Percentiles rank a stretch among this genome's conserved stretches.
Evolutionary conservation across 64 coral and sea anemone species (phyloP).

Genomic region (Montipora sp.): DNA sequence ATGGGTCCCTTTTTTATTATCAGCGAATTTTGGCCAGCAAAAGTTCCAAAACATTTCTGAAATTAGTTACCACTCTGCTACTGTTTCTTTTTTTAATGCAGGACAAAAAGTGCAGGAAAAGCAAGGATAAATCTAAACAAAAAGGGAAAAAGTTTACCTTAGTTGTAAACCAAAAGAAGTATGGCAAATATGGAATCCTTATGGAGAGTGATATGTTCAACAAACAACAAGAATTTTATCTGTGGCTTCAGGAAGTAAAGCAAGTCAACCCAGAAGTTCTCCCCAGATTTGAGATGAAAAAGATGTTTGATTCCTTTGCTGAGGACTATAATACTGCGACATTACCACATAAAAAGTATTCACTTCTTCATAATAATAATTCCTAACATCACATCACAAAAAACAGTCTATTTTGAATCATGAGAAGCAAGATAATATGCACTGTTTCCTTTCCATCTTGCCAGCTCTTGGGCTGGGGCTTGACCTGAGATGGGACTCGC

Average conservation of each 20-base stretch:
- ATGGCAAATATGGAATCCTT: slow-evolving; percentile 96
- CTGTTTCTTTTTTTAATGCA: background rate
- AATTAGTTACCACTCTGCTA: background rate
- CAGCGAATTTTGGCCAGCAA: too few relatives aligned
- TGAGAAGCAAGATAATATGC: too few relatives aligned
- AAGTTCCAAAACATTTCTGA: background rate
- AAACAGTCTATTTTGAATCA: too few relatives aligned
- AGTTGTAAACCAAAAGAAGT: slow-evolving; percentile 92
- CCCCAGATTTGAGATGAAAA: slow-evolving; percentile 90
- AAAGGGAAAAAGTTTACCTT: slow-evolving; percentile 50
- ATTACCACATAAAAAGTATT: slow-evolving; percentile 97
- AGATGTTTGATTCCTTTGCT: slow-evolving; percentile 92
- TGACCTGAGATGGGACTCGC: too few relatives aligned
- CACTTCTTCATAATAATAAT: background rate
- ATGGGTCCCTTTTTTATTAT: too few relatives aligned
- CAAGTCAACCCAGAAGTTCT: slow-evolving; percentile 84
- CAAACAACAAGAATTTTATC: slow-evolving; percentile 97
- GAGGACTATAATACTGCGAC: slow-evolving; percentile 98
- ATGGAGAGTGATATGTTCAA: slow-evolving; percentile 88
- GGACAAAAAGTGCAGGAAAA: slow-evolving; percentile 72
- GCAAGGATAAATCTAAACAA: slow-evolving; percentile 73
- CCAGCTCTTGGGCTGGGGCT: too few relatives aligned
- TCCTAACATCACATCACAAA: background rate
- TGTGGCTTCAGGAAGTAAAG: slow-evolving; percentile 94
- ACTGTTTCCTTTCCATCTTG: too few relatives aligned